A percentile compares a stretch with the other conserved stretches of the same genome.
Conservation (phyloP, 37 sponge, comb jelly and placozoan genomes). For the Halisarca cf. caerulea region DNA sequence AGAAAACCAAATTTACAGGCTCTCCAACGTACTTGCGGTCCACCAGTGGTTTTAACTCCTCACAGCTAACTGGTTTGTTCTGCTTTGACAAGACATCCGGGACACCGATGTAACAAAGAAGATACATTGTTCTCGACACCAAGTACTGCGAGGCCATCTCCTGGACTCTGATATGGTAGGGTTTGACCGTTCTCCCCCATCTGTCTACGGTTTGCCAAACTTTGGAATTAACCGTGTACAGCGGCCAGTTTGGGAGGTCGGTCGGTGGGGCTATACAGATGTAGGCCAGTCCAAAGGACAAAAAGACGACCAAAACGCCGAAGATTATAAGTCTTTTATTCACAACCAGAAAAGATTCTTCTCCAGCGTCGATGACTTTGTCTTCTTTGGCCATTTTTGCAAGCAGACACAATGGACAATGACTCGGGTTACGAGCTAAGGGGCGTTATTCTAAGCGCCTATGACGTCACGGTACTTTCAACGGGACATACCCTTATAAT, state of each 20-base stretch:
- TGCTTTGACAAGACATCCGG: conserved; percentile 58
- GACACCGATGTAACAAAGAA: conserved; percentile 53
- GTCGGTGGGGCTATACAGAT: conserved; percentile 80
- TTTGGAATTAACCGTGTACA: conserved; percentile 62
- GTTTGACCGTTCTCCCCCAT: conserved; percentile 69
- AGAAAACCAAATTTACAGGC: conserved; percentile 54
- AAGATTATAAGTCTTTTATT: conserved; percentile 39
- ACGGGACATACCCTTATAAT: not conserved
- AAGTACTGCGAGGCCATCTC: conserved; percentile 66
- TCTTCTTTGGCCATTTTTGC: conserved; percentile 4
- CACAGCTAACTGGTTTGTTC: conserved; percentile 55
- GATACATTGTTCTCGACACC: conserved; percentile 71
- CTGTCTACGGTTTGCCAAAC: conserved; percentile 77
- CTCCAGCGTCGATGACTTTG: not conserved
- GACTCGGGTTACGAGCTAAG: not conserved
- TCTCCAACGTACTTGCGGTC: conserved; percentile 31
- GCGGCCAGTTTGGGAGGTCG: conserved; percentile 86
- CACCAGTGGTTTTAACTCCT: conserved; percentile 59
- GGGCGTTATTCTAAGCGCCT: not conserved
- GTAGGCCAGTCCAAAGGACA: conserved; percentile 69
- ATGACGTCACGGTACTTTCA: not conserved
- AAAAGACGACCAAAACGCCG: conserved; percentile 27
- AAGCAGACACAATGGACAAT: not conserved
- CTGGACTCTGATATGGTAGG: conserved; percentile 69
- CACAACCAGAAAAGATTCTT: not conserved